Base-by-base conservation (phyloP, 1,140 invertebrate genomes). In the Tetragnatha versicolor region DNA sequence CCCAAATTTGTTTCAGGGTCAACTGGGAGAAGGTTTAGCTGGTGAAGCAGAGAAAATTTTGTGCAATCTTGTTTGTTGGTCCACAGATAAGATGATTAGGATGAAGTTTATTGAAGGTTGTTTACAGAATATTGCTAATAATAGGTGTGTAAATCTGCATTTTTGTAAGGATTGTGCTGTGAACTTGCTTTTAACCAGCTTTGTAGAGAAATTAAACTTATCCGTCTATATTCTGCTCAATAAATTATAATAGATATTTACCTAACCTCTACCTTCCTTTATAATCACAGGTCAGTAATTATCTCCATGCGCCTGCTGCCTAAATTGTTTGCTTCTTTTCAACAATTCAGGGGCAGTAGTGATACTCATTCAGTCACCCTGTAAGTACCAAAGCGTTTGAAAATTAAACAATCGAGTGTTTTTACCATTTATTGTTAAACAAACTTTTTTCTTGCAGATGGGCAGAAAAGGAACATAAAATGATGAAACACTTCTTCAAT, bases 31-130 rank as follows among this genome's bases (percentile, higher is more conserved):
- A 86, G 94, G 94, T 9, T 85, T 97, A 33, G 94, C 93, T 0
- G 82, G 93, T 4, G 95, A 97, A 87, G 94, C 94, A 9, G 95
- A 97, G 84, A 97, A 97, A 84, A 93, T 93, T 1, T 85, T 97
- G 0, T 94, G 93, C 82, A 94, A 93, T 82, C 86, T 97, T 2
- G 88, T 98, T 1, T 97, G 94, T 84, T 96, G 93, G 82, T 95
- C 93, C 83, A 93, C 93, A 39, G 93, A 96, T 83, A 91, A 93
- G 80, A 88, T 92, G 55, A 94, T 97, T 65, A 89, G 93, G 37
- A 94, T 95, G 84, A 96, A 96, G 87, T 97, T 98, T 82, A 97
- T 98, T 82, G 94, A 97, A 86, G 95, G 94, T 0, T 97, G 95
- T 83, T 87, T 98, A 33, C 91, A 95, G 81, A 97, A 97, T 87